These are phyloP conservation scores for Corythoichthys intestinalis DNA, from an alignment of 2,113 vertebrate genomes.

Conservation along the genomic window DNA sequence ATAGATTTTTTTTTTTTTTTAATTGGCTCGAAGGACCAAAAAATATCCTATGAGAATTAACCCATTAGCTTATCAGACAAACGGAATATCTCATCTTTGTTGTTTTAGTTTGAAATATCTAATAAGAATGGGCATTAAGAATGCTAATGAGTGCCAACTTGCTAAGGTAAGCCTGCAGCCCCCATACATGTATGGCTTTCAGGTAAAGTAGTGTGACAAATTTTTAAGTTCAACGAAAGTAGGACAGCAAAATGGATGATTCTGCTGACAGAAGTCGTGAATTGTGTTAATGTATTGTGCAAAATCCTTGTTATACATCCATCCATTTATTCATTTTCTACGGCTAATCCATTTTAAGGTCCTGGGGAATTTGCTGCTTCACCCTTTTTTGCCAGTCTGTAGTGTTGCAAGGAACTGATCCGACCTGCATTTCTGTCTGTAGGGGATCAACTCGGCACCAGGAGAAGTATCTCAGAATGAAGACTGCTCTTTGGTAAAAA, in stretches of 20 bases:
- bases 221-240: not conserved
- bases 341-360: not conserved
- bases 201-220: not conserved
- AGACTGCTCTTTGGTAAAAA: conserved; percentile 65
- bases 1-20: not conserved
- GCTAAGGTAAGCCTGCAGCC: no score
- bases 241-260: not conserved
- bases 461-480: conserved; percentile 44
- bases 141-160: no score
- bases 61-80: no score
- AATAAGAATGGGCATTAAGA: no score
- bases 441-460: conserved; percentile 62
- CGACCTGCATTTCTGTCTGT: conserved; percentile 11
- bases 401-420: not conserved
- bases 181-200: not conserved
- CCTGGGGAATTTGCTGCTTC: not conserved
- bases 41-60: no score
- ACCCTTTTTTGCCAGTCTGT: not conserved
- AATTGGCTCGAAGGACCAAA: no score
- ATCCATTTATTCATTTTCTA: not conserved
- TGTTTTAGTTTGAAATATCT: no score
- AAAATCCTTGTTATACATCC: not conserved
- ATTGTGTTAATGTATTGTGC: not conserved
- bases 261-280: not conserved
- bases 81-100: no score